phyloP scores from a whole-genome alignment of 2,113 vertebrate genomes.

The Daboia siamensis region DNA sequence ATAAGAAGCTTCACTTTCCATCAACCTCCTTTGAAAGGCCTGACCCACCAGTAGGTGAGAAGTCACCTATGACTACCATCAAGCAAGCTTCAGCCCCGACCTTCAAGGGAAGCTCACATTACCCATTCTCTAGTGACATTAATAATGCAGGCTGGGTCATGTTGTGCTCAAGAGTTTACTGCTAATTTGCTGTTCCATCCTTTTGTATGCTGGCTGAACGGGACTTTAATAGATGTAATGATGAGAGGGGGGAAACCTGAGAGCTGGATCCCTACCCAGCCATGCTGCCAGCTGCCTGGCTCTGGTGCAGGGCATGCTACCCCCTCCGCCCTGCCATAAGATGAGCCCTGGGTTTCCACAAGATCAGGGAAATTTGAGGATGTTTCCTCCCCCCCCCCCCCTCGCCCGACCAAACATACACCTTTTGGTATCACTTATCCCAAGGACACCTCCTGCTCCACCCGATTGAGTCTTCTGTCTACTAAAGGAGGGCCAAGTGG shows the following conservation, averaged over 20 bases:
- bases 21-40: neutral
- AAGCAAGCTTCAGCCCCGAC: neutral
- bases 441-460: conserved; percentile 5
- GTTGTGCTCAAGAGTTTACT: conserved; percentile 52
- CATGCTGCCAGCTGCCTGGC: conserved; percentile 43
- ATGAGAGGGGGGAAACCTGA: conserved; percentile 50
- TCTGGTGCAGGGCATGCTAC: conserved; percentile 8
- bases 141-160: conserved; percentile 52
- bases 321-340: neutral
- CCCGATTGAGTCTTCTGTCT: neutral
- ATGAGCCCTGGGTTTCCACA: conserved; percentile 12
- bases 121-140: conserved; percentile 45
- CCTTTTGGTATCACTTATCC: conserved; percentile 8
- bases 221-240: conserved; percentile 61
- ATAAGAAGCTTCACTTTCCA: neutral
- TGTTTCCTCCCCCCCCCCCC: neutral
- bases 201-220: conserved; percentile 44
- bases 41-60: neutral
- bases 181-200: conserved; percentile 56
- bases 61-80: neutral
- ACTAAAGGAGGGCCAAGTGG: neutral
- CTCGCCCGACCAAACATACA: neutral
- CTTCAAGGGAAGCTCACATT: conserved; percentile 40
- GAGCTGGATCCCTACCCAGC: conserved; percentile 36
- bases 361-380: conserved; percentile 27